Evolutionary conservation across 2,888 invertebrate species (phyloP).

Genomic region (Glyphotaelius pellucidus): DNA sequence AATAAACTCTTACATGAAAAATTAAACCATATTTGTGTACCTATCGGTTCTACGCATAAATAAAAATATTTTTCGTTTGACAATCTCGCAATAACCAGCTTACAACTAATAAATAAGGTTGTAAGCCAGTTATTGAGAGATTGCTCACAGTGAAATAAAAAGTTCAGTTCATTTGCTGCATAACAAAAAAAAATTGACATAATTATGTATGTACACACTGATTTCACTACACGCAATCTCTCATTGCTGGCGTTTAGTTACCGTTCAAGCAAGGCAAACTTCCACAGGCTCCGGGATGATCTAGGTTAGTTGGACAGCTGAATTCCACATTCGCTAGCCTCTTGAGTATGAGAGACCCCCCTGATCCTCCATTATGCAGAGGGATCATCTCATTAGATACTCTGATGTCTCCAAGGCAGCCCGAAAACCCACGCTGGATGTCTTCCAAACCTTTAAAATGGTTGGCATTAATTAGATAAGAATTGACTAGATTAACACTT

Average conservation of each 20-base stretch:
- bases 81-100: no score
- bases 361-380: constrained; percentile 82
- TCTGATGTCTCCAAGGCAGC: constrained; percentile 89
- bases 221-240: background rate
- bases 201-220: no score
- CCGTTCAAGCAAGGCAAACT: constrained; percentile 89
- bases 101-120: background rate
- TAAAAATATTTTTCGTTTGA: no score
- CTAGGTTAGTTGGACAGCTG: constrained; percentile 80
- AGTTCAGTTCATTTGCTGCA: no score
- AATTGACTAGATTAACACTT: background rate
- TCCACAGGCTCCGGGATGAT: constrained; percentile 83
- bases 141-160: background rate
- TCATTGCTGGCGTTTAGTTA: background rate
- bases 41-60: no score
- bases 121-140: background rate
- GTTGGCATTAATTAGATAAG: constrained; percentile 8
- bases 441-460: constrained; percentile 78
- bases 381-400: constrained; percentile 85
- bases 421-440: constrained; percentile 86
- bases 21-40: background rate
- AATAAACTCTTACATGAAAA: background rate
- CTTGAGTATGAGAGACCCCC: constrained; percentile 80
- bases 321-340: constrained; percentile 85
- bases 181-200: no score